A percentile compares a stretch with the other conserved stretches of the same genome.
phyloP scores from a whole-genome alignment of 2,888 invertebrate genomes.

The Leptopilina syphax region DNA sequence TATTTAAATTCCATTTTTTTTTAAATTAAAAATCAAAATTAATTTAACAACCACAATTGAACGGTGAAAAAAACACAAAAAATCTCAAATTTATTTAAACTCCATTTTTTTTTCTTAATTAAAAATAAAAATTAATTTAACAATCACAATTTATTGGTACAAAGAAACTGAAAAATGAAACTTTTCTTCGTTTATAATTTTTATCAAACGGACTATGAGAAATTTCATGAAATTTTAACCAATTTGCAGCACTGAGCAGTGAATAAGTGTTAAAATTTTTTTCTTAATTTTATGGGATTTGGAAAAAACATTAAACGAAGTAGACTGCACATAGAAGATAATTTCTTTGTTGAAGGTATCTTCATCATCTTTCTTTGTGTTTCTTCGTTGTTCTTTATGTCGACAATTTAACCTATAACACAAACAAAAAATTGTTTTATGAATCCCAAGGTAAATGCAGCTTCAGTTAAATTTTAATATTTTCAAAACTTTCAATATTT shows the following conservation, averaged over 20 bases:
- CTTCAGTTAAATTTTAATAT: background rate
- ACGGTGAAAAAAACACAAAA: too few relatives aligned
- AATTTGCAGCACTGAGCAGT: background rate
- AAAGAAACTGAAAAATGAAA: too few relatives aligned
- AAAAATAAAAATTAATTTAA: too few relatives aligned
- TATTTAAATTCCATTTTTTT: too few relatives aligned
- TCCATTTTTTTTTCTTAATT: too few relatives aligned
- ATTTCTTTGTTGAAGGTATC: conserved; percentile 28
- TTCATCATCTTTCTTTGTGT: conserved; percentile 18
- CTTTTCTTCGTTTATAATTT: too few relatives aligned
- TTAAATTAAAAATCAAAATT: too few relatives aligned
- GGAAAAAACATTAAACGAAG: conserved; percentile 15
- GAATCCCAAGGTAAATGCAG: conserved; percentile 4
- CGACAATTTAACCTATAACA: conserved; percentile 28
- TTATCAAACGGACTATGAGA: too few relatives aligned
- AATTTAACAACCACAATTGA: too few relatives aligned
- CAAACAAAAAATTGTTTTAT: conserved; percentile 20
- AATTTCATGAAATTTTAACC: background rate
- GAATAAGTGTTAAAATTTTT: conserved; percentile 4
- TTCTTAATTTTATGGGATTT: conserved; percentile 16
- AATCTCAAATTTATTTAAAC: too few relatives aligned
- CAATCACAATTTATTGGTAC: too few relatives aligned
- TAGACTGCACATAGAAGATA: conserved; percentile 6
- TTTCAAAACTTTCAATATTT: background rate
- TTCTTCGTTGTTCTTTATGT: conserved; percentile 16